These are phyloP conservation scores for Datnioides undecimradiatus DNA, from an alignment of 2,113 vertebrate genomes.

Conservation along the genomic window DNA sequence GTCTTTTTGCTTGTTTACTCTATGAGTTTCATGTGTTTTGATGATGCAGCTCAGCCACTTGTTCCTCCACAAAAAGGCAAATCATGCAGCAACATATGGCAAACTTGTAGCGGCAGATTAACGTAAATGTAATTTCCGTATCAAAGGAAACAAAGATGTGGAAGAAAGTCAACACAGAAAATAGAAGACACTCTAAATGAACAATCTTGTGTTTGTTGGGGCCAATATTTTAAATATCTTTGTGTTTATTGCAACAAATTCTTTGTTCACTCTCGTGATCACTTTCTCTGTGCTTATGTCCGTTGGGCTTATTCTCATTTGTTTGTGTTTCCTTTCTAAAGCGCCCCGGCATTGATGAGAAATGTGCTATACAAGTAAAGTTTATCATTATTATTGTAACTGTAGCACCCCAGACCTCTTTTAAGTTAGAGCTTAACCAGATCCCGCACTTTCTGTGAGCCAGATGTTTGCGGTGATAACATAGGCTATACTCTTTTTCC, in stretches of 20 bases:
- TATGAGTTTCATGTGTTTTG: not conserved
- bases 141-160: not conserved
- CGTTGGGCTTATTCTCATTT: no score
- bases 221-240: conserved; percentile 3
- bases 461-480: not conserved
- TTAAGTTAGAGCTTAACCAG: not conserved
- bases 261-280: no score
- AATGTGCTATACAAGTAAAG: no score
- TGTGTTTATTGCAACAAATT: not conserved
- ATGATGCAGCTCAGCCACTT: not conserved
- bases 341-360: no score
- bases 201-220: no score
- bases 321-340: no score
- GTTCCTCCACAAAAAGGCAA: not conserved
- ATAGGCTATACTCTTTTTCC: not conserved
- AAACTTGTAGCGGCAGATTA: not conserved
- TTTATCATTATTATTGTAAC: no score
- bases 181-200: not conserved
- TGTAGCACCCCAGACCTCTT: not conserved
- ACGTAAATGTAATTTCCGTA: not conserved
- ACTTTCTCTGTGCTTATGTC: no score
- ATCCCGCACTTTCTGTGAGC: not conserved
- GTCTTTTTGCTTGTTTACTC: not conserved
- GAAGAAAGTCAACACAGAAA: not conserved
- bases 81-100: not conserved